Percentiles rank a stretch among this genome's conserved stretches.
phyloP scores from a whole-genome alignment of 2,888 invertebrate species.

The Microplitis manilae region DNA sequence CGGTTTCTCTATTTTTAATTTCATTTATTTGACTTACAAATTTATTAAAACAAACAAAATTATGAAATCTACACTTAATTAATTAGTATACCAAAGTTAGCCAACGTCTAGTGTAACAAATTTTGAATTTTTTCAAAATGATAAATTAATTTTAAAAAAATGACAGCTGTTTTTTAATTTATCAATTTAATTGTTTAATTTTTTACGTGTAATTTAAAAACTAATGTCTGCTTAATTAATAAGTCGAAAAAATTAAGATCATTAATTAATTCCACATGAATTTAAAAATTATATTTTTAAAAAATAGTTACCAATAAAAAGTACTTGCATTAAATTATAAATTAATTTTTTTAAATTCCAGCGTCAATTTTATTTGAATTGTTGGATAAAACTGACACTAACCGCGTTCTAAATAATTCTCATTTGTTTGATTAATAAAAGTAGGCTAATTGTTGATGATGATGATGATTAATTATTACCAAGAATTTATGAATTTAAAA shows the following conservation, averaged over 20 bases:
- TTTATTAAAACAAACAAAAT: neutral
- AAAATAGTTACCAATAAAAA: too few species aligned
- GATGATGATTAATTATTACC: neutral
- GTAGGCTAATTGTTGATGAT: slow-evolving; percentile 16
- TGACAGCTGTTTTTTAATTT: too few species aligned
- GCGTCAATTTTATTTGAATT: neutral
- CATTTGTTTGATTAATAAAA: slow-evolving; percentile 11
- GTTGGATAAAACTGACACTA: neutral
- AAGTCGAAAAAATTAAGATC: too few species aligned
- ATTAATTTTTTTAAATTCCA: too few species aligned
- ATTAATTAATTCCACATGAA: too few species aligned
- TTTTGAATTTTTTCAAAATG: neutral
- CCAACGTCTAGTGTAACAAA: too few species aligned
- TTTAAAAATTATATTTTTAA: too few species aligned
- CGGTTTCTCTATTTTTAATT: neutral
- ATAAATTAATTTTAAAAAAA: too few species aligned
- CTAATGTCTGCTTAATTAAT: too few species aligned
- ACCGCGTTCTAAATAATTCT: neutral
- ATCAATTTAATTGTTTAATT: neutral
- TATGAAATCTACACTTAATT: too few species aligned
- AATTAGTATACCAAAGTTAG: neutral
- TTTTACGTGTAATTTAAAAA: neutral
- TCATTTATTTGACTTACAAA: neutral
- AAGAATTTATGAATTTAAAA: slow-evolving; percentile 14
- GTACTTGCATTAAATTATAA: too few species aligned